Conservation (phyloP, 2,113 vertebrate species). For the Mesoclemmys tuberculata region DNA sequence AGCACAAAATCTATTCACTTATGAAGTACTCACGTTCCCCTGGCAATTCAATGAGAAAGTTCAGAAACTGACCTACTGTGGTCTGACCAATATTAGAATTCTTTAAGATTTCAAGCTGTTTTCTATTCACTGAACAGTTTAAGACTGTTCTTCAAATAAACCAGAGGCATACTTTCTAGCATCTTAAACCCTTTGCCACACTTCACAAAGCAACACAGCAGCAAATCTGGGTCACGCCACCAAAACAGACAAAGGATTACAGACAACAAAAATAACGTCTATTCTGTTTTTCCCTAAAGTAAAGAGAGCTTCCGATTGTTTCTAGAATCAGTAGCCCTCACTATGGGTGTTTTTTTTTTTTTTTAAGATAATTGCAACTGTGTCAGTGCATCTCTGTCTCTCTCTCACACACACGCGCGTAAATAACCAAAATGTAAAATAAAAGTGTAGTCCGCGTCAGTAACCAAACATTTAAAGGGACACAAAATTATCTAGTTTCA, state of each 20-base stretch:
- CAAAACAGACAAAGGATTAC: constrained; percentile 41
- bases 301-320: constrained; percentile 46
- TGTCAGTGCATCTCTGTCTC: background rate
- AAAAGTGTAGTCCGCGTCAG: background rate
- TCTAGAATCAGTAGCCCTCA: background rate
- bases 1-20: constrained; percentile 41
- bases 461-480: background rate
- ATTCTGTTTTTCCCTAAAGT: constrained; percentile 30
- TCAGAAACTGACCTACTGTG: constrained; percentile 17
- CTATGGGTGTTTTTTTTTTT: background rate
- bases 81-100: constrained; percentile 37
- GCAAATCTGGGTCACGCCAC: constrained; percentile 60
- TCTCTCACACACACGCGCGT: too few relatives aligned
- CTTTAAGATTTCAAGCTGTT: constrained; percentile 43
- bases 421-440: background rate
- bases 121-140: rapidly evolving
- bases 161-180: background rate
- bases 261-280: constrained; percentile 17
- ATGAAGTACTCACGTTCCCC: constrained; percentile 22
- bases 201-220: constrained; percentile 29
- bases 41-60: constrained; percentile 8
- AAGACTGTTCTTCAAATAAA: background rate
- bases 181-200: constrained; percentile 16
- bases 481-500: background rate
- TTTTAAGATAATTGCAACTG: constrained; percentile 19